Evolutionary conservation across 2,113 vertebrate species (phyloP).

Genomic region (Hydrochoerus hydrochaeris): DNA sequence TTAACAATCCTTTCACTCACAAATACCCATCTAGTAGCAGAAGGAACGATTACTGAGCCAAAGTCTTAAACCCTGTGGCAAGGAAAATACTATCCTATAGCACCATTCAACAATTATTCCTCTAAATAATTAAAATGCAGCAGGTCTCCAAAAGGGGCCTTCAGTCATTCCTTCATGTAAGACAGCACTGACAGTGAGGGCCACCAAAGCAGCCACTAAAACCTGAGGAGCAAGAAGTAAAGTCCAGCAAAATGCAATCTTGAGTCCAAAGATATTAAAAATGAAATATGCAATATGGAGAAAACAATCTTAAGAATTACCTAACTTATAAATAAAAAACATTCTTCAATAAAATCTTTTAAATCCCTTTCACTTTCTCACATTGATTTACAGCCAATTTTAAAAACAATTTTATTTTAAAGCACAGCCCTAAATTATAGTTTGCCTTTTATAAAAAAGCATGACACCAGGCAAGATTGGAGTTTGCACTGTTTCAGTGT

Average conservation of each 20-base stretch:
- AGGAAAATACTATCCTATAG: constrained; percentile 56
- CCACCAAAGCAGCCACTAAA: constrained; percentile 35
- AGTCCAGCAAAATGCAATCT: constrained; percentile 39
- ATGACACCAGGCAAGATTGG: constrained; percentile 5
- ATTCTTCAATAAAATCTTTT: not conserved
- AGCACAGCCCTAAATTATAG: constrained; percentile 43
- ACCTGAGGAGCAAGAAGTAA: constrained; percentile 39
- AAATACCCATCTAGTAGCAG: constrained; percentile 29
- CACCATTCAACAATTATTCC: constrained; percentile 65
- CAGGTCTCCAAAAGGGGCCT: constrained; percentile 65
- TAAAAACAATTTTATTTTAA: constrained; percentile 54
- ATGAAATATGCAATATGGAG: constrained; percentile 27
- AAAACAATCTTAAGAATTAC: constrained; percentile 52
- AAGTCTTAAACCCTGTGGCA: constrained; percentile 60
- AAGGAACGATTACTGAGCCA: constrained; percentile 54
- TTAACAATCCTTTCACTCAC: constrained; percentile 51
- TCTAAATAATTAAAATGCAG: constrained; percentile 71
- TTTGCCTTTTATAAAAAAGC: constrained; percentile 49
- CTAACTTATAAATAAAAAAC: not conserved
- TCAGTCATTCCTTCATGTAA: constrained; percentile 38
- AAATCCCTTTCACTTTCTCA: constrained; percentile 36
- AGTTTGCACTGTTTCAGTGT: constrained; percentile 38
- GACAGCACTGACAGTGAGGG: constrained; percentile 25
- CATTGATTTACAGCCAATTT: constrained; percentile 58
- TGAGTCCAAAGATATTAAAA: constrained; percentile 58